Conservation (phyloP, 2,888 invertebrate species). For the Zhuqinia jingwanae region DNA sequence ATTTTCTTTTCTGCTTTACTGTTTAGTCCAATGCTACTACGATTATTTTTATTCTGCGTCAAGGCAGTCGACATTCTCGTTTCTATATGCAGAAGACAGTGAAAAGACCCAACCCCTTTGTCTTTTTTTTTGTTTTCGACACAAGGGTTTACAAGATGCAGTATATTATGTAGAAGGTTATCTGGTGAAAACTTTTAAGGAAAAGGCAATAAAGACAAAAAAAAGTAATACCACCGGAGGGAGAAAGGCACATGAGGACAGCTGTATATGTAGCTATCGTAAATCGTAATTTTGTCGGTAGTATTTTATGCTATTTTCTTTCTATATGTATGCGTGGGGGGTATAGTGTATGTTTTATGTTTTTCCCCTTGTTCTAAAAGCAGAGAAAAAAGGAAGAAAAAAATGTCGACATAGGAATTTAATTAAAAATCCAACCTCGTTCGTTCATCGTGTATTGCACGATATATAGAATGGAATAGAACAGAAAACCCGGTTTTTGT, state of each 20-base stretch:
- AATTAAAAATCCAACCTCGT: conserved; percentile 67
- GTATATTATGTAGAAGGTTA: background rate
- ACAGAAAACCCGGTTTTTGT: background rate
- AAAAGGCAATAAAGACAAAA: conserved; percentile 60
- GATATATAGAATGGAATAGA: too few relatives aligned
- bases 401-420: conserved; percentile 70
- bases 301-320: conserved; percentile 37
- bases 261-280: conserved; percentile 53
- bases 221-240: conserved; percentile 45
- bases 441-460: conserved; percentile 25
- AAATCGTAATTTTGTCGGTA: conserved; percentile 52
- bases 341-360: conserved; percentile 20
- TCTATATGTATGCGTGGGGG: too few relatives aligned
- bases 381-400: conserved; percentile 38
- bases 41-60: too few relatives aligned
- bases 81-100: too few relatives aligned
- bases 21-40: too few relatives aligned
- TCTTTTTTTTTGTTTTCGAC: too few relatives aligned
- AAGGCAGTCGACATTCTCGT: too few relatives aligned
- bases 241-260: conserved; percentile 34
- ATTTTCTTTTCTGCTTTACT: too few relatives aligned
- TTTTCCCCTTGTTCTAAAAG: conserved; percentile 23
- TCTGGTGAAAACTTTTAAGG: conserved; percentile 35
- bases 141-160: too few relatives aligned
- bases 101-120: too few relatives aligned